These are phyloP conservation scores for Amorpha juglandis DNA, from an alignment of 2,888 invertebrate species.

Conservation along the genomic window DNA sequence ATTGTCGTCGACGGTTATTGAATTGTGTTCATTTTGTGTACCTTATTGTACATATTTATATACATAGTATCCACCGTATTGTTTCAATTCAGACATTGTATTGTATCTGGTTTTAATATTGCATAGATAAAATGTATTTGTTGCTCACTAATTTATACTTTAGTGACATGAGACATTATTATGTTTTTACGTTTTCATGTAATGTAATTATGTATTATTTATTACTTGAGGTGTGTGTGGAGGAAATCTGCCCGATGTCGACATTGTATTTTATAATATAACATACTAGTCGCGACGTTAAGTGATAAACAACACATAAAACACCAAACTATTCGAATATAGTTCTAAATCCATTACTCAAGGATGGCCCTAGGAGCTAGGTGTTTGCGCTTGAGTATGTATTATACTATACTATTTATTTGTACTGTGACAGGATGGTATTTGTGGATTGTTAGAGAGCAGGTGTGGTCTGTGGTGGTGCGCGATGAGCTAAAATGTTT, in stretches of 20 bases:
- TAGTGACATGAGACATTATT: constrained; percentile 22
- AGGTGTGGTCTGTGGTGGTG: constrained; percentile 58
- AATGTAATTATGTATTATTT: constrained; percentile 42
- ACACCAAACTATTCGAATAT: constrained; percentile 67
- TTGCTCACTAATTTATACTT: constrained; percentile 24
- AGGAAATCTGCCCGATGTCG: constrained; percentile 62
- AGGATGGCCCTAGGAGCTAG: constrained; percentile 76
- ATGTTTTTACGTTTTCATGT: constrained; percentile 25
- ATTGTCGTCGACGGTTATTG: constrained; percentile 41
- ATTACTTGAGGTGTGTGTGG: constrained; percentile 42
- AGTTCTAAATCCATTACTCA: constrained; percentile 65
- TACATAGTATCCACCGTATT: constrained; percentile 25
- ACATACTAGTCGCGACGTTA: constrained; percentile 55
- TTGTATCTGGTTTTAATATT: constrained; percentile 24
- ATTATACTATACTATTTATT: constrained; percentile 74
- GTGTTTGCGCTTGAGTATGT: constrained; percentile 65
- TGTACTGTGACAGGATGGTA: constrained; percentile 70
- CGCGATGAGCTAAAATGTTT: constrained; percentile 76
- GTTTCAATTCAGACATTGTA: constrained; percentile 27
- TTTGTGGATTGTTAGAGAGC: constrained; percentile 58
- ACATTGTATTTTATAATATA: constrained; percentile 45
- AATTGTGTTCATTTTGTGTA: constrained; percentile 63
- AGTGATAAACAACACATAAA: constrained; percentile 55
- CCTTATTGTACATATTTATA: constrained; percentile 54
- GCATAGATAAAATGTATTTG: constrained; percentile 24